Percentiles rank a stretch among this genome's conserved stretches.
phyloP scores from a whole-genome alignment of 2,797 vertebrate genomes.

The Myotis planiceps region DNA sequence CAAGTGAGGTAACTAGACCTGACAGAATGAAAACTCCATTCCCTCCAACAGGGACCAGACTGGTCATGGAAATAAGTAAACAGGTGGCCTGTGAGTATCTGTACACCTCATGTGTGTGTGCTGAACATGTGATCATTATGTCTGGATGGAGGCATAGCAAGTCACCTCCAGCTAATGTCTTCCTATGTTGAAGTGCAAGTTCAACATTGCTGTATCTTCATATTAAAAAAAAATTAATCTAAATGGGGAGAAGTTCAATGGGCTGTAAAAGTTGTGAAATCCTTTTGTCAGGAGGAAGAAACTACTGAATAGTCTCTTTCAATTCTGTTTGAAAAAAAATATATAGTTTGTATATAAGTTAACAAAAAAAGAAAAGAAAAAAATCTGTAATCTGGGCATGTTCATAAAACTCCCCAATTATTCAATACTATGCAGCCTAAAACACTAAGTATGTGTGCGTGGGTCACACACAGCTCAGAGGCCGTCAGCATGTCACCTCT shows the following conservation, averaged over 20 bases:
- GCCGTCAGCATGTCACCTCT: not conserved
- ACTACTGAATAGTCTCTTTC: too few relatives aligned
- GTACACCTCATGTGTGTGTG: not conserved
- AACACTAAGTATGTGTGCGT: not conserved
- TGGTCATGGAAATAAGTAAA: not conserved
- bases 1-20: not conserved
- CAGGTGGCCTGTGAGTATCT: not conserved
- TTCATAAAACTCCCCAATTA: not conserved
- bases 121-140: not conserved
- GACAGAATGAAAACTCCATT: constrained; percentile 14
- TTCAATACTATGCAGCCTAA: not conserved
- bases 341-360: not conserved
- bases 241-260: too few relatives aligned
- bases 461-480: not conserved
- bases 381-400: not conserved
- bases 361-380: not conserved
- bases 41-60: not conserved
- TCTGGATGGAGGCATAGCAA: not conserved
- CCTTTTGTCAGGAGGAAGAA: too few relatives aligned
- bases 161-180: not conserved
- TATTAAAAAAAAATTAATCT: not conserved
- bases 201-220: not conserved
- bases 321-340: too few relatives aligned
- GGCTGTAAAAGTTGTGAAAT: too few relatives aligned
- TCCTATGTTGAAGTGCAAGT: not conserved